These are phyloP conservation scores for Luidia sarsii DNA, from an alignment of 53 echinoderm and acorn worm species.

Conservation along the genomic window DNA sequence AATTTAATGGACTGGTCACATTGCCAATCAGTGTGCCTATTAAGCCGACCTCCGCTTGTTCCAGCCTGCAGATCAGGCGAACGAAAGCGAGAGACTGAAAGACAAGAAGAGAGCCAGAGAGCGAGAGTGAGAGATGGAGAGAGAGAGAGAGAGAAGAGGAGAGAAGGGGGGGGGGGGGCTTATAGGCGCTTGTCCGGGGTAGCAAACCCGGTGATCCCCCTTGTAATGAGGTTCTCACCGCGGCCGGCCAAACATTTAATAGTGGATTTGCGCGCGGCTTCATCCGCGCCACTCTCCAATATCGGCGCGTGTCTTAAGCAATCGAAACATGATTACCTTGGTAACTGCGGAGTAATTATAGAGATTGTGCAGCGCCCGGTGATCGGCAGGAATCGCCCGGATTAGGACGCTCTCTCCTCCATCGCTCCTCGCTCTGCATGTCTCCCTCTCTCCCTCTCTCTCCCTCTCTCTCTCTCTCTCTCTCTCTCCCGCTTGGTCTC, in stretches of 20 bases:
- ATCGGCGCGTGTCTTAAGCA: slow-evolving; percentile 58
- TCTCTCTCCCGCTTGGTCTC: too few relatives aligned
- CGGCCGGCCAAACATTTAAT: slow-evolving; percentile 52
- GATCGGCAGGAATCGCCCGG: slow-evolving; percentile 43
- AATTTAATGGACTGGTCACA: slow-evolving; percentile 63
- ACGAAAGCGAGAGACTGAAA: too few relatives aligned
- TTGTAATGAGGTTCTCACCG: slow-evolving; percentile 42
- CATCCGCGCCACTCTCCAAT: slow-evolving; percentile 41
- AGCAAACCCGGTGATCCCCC: slow-evolving; percentile 40
- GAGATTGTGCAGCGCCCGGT: slow-evolving; percentile 53
- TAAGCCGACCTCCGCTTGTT: slow-evolving; percentile 25
- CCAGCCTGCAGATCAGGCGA: slow-evolving; percentile 2
- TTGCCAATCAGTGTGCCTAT: slow-evolving; percentile 57
- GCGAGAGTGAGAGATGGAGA: too few relatives aligned
- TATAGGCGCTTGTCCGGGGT: slow-evolving; percentile 12
- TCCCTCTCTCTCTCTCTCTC: too few relatives aligned
- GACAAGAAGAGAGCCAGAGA: too few relatives aligned
- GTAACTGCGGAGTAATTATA: slow-evolving; percentile 63
- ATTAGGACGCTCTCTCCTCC: slow-evolving; percentile 49
- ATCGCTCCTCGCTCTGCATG: too few relatives aligned
- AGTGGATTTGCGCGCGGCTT: slow-evolving; percentile 44
- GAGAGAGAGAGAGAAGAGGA: too few relatives aligned
- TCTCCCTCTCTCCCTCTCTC: too few relatives aligned
- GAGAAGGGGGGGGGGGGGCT: slow-evolving; percentile 2
- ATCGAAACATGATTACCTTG: slow-evolving; percentile 65